These are phyloP conservation scores for Acrocephalus kingi DNA, from an alignment of 2,113 vertebrate genomes.

Conservation along the genomic window DNA sequence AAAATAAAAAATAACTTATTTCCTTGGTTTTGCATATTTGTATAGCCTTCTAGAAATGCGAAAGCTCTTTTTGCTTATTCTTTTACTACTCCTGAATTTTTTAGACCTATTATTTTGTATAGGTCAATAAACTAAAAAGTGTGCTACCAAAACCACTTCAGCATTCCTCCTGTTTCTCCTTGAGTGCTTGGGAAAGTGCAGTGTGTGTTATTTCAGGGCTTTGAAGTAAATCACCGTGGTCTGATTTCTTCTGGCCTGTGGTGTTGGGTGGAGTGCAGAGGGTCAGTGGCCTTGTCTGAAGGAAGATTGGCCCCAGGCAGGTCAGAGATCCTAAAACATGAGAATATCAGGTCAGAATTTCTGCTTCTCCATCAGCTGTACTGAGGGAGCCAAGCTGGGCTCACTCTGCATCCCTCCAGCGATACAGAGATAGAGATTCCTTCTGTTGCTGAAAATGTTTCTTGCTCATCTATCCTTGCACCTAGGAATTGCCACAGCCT, in stretches of 20 bases:
- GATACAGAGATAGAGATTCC: not conserved
- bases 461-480: not conserved
- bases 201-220: not conserved
- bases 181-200: not conserved
- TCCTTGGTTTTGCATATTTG: conserved; percentile 81
- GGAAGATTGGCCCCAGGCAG: not conserved
- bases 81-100: conserved; percentile 77
- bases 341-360: not conserved
- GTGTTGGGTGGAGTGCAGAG: not conserved
- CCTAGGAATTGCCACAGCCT: not conserved
- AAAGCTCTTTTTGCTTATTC: conserved; percentile 77
- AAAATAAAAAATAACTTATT: conserved; percentile 72
- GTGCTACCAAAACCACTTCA: conserved; percentile 64
- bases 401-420: not conserved
- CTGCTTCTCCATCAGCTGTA: not conserved
- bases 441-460: not conserved
- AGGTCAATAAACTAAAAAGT: conserved; percentile 80
- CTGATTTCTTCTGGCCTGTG: not conserved
- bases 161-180: conserved; percentile 38
- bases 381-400: not conserved
- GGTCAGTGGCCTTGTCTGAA: not conserved
- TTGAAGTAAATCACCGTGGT: not conserved
- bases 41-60: conserved; percentile 75
- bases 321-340: not conserved
- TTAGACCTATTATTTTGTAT: conserved; percentile 81